Conservation (phyloP, 2,113 vertebrate species). For the Chauna torquata region DNA sequence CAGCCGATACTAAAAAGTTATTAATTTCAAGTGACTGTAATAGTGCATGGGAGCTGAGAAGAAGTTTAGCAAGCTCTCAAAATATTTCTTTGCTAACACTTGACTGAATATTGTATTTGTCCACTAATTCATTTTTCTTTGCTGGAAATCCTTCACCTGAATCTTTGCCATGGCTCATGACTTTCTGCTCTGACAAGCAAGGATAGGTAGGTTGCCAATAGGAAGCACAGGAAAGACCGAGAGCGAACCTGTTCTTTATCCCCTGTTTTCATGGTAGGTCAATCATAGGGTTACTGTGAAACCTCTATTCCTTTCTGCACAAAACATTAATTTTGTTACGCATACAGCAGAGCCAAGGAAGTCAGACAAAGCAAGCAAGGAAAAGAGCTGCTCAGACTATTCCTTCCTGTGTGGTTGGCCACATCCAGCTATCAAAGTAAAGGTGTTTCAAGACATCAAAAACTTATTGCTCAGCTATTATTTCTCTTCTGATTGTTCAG, state of each 20-base stretch:
- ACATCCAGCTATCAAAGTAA: background rate
- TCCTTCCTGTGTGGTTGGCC: background rate
- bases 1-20: constrained; percentile 24
- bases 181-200: background rate
- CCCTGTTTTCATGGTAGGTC: background rate
- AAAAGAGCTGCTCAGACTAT: background rate
- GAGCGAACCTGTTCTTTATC: background rate
- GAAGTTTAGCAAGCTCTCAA: constrained; percentile 21
- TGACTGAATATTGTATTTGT: background rate
- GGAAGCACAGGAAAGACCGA: background rate
- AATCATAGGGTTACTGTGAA: background rate
- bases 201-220: background rate
- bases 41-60: background rate
- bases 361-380: background rate
- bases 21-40: constrained; percentile 49
- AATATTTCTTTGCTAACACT: constrained; percentile 9
- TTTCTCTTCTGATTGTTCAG: background rate
- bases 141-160: constrained; percentile 5
- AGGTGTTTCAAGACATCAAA: background rate
- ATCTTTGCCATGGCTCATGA: background rate
- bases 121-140: background rate
- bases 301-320: background rate
- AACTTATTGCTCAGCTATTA: background rate
- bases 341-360: background rate
- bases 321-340: background rate